A percentile compares a stretch with the other conserved stretches of the same genome.
Evolutionary conservation across 2,113 vertebrate genomes (phyloP).

Genomic region (Clupea harengus): DNA sequence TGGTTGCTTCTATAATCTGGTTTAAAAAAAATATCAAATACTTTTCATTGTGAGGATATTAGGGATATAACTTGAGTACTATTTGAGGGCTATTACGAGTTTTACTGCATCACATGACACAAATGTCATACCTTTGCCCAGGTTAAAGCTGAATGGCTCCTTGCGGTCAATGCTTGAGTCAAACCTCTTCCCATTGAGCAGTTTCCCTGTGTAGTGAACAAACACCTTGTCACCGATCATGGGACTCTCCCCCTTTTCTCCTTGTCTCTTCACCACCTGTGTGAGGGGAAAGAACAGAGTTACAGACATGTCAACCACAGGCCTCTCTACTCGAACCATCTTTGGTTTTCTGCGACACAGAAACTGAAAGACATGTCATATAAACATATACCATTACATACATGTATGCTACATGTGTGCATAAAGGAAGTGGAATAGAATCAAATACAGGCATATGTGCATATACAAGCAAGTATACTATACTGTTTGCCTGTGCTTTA

Average conservation of each 20-base stretch:
- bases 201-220: constrained; percentile 90
- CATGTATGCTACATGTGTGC: too few species aligned
- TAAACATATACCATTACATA: too few species aligned
- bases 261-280: constrained; percentile 82
- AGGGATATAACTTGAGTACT: not conserved
- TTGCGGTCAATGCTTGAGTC: constrained; percentile 89
- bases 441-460: too few species aligned
- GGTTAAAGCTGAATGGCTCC: constrained; percentile 87
- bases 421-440: too few species aligned
- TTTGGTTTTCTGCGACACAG: not conserved
- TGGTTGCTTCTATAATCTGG: too few species aligned
- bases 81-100: not conserved
- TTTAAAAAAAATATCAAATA: not conserved
- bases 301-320: not conserved
- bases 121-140: constrained; percentile 81
- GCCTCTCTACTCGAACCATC: not conserved
- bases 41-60: not conserved
- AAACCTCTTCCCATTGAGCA: constrained; percentile 89
- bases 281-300: not conserved
- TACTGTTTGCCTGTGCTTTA: too few species aligned
- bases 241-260: constrained; percentile 77
- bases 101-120: not conserved
- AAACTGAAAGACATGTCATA: not conserved
- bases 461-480: too few species aligned
- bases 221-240: constrained; percentile 93